Base-by-base conservation (phyloP, 2,888 invertebrate genomes). In the Leucania comma region DNA sequence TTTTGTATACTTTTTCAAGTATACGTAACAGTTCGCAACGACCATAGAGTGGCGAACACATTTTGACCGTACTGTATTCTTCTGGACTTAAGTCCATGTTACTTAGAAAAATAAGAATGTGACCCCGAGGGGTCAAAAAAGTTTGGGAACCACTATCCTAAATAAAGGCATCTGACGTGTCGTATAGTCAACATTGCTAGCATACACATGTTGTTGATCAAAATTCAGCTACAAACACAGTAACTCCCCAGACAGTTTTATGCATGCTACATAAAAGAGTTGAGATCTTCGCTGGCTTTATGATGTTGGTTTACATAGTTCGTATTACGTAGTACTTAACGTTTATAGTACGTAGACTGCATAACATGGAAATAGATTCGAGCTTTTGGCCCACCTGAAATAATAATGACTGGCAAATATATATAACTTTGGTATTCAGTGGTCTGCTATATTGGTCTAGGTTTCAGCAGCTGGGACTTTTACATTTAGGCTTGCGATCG, bases 331-430 rank as follows among this genome's bases (percentile, higher is more conserved):
- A 46, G 29, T 63, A 60, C 63, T 71, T 71, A 60, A 50, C 68
- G 57, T 78, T 64, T 68, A 72, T 79, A 81, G 58, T 29, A 29
- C 29, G 29, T 78, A 22, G 57, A 42, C 57, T 29, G 20, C 60
- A 35, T 50, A 53, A 64, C 60, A 64, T 78, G 35, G 50, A 67
- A 67, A 78, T 69, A 69, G 50, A 53, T 35, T 63, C 54, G 1
- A 32, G 12, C 42, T 63, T 56, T 22, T 57, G 17, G 42, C 42
- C 32, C 64, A 77, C 51, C 81, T 68, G 62, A 72, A 81, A 81
- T 78, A 68, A 78, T 72, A 78, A 65, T 46, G 48, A 61, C 60
- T 29, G n/a, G 14, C 62, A 56, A 38, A 50, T 32, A 67, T 69
- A 46, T 68, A 50, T 32, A 53, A 50, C 32, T 73, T 50, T 60